phyloP scores from a whole-genome alignment of 2,113 vertebrate species.

The Psittacara wagleri region DNA sequence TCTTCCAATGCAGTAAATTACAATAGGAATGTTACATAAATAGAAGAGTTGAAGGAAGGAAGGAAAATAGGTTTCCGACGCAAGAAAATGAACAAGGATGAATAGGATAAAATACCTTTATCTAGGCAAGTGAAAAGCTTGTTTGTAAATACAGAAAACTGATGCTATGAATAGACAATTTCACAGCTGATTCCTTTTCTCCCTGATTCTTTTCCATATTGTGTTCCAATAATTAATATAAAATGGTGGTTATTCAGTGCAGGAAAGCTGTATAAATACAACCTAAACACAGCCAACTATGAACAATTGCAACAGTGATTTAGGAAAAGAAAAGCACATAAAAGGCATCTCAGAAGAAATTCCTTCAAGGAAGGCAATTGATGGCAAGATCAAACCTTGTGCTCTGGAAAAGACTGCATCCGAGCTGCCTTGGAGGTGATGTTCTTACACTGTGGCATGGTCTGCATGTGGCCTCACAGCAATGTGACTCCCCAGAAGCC shows the following conservation, averaged over 20 bases:
- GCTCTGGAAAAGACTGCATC: rapidly evolving
- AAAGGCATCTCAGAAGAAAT: neutral
- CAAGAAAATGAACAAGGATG: slow-evolving; percentile 5
- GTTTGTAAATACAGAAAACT: neutral
- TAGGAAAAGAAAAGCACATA: neutral
- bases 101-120: slow-evolving; percentile 7
- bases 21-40: slow-evolving; percentile 16
- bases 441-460: rapidly evolving
- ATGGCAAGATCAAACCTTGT: neutral
- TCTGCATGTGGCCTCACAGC: rapidly evolving
- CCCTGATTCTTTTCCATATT: neutral
- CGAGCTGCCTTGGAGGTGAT: neutral
- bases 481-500: neutral
- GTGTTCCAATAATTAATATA: neutral
- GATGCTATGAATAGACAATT: neutral
- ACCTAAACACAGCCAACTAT: neutral
- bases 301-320: neutral
- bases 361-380: neutral
- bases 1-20: slow-evolving; percentile 1
- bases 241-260: neutral
- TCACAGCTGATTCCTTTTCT: neutral
- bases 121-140: slow-evolving; percentile 9
- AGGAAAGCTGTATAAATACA: neutral
- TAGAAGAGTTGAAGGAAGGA: neutral
- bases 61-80: neutral